A percentile compares a stretch with the other conserved stretches of the same genome.
phyloP scores from a whole-genome alignment of 1,140 invertebrate species.

The Macrostomum lignano region DNA sequence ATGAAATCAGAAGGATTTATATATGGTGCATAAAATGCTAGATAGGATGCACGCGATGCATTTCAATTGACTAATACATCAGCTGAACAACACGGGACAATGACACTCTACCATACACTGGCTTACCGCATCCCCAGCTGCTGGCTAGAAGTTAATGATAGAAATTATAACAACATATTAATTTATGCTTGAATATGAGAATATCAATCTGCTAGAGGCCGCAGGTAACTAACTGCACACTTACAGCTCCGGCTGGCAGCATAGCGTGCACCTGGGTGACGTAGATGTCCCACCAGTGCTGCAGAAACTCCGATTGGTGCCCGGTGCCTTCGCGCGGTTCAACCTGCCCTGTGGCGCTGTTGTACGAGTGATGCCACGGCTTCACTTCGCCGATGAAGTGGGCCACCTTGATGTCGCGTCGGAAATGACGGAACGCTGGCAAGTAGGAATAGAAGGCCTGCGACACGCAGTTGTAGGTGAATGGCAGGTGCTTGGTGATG shows the following conservation, averaged over 20 bases:
- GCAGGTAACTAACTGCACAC: too few relatives aligned
- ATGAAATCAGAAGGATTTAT: too few relatives aligned
- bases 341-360: not conserved
- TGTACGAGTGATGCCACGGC: constrained; percentile 1
- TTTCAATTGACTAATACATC: too few relatives aligned
- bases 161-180: too few relatives aligned
- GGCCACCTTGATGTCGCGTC: not conserved
- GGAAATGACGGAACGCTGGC: constrained; percentile 36
- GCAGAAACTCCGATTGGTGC: not conserved
- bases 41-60: too few relatives aligned
- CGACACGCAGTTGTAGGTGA: constrained; percentile 84
- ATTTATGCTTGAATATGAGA: too few relatives aligned
- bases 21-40: too few relatives aligned
- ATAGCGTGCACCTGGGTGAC: not conserved
- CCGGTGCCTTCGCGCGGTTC: not conserved
- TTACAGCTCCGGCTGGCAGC: not conserved
- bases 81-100: too few relatives aligned
- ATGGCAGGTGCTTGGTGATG: constrained; percentile 67
- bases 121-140: too few relatives aligned
- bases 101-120: too few relatives aligned
- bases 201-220: too few relatives aligned
- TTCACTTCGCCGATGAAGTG: constrained; percentile 1
- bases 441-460: constrained; percentile 77
- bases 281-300: not conserved
- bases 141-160: too few relatives aligned